Conservation (phyloP, 1,140 invertebrate species). For the Dermatophagoides farinae region DNA sequence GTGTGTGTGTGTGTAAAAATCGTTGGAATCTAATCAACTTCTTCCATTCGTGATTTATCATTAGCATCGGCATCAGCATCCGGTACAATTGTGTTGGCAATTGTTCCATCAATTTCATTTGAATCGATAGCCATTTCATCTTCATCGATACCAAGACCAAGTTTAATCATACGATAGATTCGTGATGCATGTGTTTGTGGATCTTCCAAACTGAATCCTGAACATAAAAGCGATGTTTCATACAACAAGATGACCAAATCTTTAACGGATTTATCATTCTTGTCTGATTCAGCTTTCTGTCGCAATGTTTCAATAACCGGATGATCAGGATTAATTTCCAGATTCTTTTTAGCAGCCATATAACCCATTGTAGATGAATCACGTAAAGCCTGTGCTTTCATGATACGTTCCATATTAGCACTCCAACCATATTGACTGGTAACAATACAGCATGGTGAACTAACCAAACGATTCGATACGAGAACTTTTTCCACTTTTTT, state of each 20-base stretch:
- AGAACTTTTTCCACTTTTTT: constrained; percentile 31
- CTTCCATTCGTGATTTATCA: constrained; percentile 91
- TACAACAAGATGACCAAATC: constrained; percentile 76
- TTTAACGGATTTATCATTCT: constrained; percentile 87
- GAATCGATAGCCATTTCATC: constrained; percentile 59
- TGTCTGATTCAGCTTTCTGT: constrained; percentile 50
- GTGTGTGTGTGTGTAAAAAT: no score
- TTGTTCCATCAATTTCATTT: constrained; percentile 40
- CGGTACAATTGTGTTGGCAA: constrained; percentile 33
- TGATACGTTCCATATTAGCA: constrained; percentile 95
- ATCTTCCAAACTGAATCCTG: constrained; percentile 74
- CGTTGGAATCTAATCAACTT: constrained; percentile 67
- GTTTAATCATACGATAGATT: constrained; percentile 64
- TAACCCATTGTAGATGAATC: constrained; percentile 47
- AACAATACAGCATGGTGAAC: constrained; percentile 88
- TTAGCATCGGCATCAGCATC: constrained; percentile 38
- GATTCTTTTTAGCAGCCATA: constrained; percentile 82
- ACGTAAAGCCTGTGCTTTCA: constrained; percentile 84
- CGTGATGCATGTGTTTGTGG: constrained; percentile 62
- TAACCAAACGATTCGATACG: constrained; percentile 69
- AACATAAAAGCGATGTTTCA: constrained; percentile 74
- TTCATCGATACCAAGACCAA: constrained; percentile 51
- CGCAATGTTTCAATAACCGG: constrained; percentile 79
- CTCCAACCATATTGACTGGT: constrained; percentile 93
- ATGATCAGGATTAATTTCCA: constrained; percentile 97